Evolutionary conservation across 2,888 invertebrate genomes (phyloP), one percentile per base, ranked within the genome.

Genomic region (Sarcophaga variegata): DNA sequence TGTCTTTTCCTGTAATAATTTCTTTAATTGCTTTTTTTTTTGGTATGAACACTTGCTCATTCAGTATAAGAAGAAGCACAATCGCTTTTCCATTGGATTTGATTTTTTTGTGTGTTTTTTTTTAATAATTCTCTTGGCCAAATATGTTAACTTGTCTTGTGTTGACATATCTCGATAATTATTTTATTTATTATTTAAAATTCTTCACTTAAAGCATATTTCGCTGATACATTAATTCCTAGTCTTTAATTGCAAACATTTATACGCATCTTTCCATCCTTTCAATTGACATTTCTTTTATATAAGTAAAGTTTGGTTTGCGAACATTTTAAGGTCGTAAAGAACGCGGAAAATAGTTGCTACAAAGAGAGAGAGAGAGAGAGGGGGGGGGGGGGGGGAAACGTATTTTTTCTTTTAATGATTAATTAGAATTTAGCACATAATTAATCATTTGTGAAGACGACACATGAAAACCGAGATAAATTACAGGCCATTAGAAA

Each of bases 361-460:
- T 49, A 49, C 8, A 49, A 4, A 49, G 11, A 2, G 54, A 2
- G 8, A 8, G 2, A 37, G 37, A 37, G 37, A 2, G 37, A 37
- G 37, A 8, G 37, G 10, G 37, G 2, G 8, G 1, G 37, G 2
- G 8, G 1, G 2, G 10, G 8, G 2, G 10, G 1, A 8, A 37
- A 37, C 0, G 2, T 54, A 4, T 54, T 17, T 54, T 17, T 54
- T 2, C 54, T 54, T 49, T 74, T 37, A 78, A 78, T 78, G 85
- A 85, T 81, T 78, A 81, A 81, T 85, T 81, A 85, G 75, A 78
- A 79, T 72, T 86, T 80, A 83, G 63, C 79, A 83, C 71, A 71
- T 86, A 86, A 77, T 86, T 77, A 79, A 80, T 86, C 79, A 86
- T 77, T 80, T 64, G 54, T 71, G 79, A 0, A 37, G 37, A 37